Base-by-base conservation (phyloP, 2,797 vertebrate genomes). In the Amniataba percoides region DNA sequence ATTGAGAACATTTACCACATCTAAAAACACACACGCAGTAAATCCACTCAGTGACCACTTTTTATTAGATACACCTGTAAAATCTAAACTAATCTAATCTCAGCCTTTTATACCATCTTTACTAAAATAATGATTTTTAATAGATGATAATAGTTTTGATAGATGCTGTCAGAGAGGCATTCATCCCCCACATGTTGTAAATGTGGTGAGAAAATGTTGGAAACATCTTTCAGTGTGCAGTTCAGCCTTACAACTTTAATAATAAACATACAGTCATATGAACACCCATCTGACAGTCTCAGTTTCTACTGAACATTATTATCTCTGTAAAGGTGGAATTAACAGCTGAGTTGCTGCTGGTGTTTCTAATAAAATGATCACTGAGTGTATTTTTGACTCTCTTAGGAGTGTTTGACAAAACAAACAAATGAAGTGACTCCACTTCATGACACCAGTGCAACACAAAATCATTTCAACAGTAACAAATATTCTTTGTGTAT, bases 1-100 rank as follows among this genome's bases (percentile, higher is more conserved):
- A 27, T 67, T 72, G 75, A 71, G 48, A 76, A 46, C 8, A 55
- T 60, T 18, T 51, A 56, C 13, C 61, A 8, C 55, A 36, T 12
- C 23, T 27, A 4, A 0, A 27, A 51, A 34, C 2, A 59, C 13
- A 53, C 18, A 5, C 1, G 45, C 15, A 53, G 7, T 4, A 1
- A 4, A 21, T 42, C 3, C 7, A 59, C 18, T 25, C 7, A 52
- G 12, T 14, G 10, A 10, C 48, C 19, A 18, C 27, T 62, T 63
- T 62, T 63, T 62, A 55, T 45, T 72, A 7, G 31, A 10, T 19
- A 16, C 6, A 43, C 4, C 7, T 55, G 5, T 15, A 13, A 34
- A 21, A 72, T 46, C 1, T 16, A 52, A n/a, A 14, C 11, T 19
- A 53, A 16, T 36, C 31, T 19, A 21, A 39, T 16, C 23, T 25